Evolutionary conservation across 2,797 vertebrate species (phyloP).

Genomic region (Tapera naevia): DNA sequence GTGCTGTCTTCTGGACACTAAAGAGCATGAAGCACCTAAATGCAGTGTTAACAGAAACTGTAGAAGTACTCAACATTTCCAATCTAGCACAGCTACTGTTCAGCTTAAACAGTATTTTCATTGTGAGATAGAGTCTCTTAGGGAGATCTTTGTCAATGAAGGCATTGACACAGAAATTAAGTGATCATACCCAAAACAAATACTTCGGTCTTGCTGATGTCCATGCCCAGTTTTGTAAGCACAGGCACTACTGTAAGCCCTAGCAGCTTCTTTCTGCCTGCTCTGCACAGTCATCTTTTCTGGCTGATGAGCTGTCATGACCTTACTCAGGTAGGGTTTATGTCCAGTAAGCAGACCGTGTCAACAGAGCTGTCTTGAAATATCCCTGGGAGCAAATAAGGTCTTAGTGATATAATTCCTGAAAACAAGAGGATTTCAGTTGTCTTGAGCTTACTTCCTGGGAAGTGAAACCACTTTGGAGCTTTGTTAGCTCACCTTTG

Average conservation of each 20-base stretch:
- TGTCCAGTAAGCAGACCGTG: background rate
- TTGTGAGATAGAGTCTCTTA: background rate
- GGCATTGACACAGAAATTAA: background rate
- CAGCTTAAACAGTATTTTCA: background rate
- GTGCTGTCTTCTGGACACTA: background rate
- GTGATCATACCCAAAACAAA: background rate
- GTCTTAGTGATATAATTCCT: background rate
- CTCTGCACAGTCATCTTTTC: background rate
- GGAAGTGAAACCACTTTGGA: background rate
- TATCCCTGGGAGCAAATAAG: background rate
- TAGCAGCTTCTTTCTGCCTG: background rate
- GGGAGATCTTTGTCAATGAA: background rate
- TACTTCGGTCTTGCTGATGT: background rate
- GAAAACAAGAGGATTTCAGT: background rate
- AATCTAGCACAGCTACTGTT: background rate
- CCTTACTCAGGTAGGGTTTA: background rate
- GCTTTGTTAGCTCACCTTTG: background rate
- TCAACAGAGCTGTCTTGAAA: background rate
- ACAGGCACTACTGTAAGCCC: background rate
- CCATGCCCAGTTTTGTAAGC: background rate
- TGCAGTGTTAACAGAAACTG: background rate
- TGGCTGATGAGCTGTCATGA: background rate
- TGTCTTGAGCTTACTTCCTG: background rate
- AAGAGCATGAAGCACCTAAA: background rate
- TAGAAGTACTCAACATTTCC: background rate